A percentile compares a stretch with the other conserved stretches of the same genome.
Conservation (phyloP, 2,113 vertebrate species). For the Hemicordylus capensis region DNA sequence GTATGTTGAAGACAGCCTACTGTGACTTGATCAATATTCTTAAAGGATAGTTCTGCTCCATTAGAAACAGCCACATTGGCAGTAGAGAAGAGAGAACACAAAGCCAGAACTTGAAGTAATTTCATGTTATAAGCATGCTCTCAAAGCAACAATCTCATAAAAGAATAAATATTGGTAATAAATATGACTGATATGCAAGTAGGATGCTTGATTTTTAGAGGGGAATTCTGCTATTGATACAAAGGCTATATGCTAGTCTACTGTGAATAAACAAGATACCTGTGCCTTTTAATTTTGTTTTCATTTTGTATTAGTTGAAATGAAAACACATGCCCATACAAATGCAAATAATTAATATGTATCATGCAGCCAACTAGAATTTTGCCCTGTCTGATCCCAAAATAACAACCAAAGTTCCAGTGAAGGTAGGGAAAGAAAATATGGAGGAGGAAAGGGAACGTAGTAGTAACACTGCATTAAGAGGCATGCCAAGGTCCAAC, state of each 20-base stretch:
- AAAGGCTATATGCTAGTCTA: neutral
- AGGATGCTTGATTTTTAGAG: slow-evolving; percentile 5
- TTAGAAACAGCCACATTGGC: neutral
- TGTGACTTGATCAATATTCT: neutral
- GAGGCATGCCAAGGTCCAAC: too few species aligned
- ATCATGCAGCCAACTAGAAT: too few species aligned
- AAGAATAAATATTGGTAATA: neutral
- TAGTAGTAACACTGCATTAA: too few species aligned
- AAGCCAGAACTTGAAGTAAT: slow-evolving; percentile 8
- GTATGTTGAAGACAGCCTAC: neutral
- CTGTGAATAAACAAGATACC: too few species aligned
- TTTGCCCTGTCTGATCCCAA: too few species aligned
- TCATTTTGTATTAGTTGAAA: too few species aligned
- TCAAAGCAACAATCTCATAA: neutral
- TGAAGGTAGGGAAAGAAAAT: too few species aligned
- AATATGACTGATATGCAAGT: neutral
- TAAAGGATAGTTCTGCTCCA: neutral
- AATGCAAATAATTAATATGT: too few species aligned
- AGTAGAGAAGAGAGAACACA: slow-evolving; percentile 8
- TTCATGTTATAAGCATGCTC: neutral
- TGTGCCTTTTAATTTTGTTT: too few species aligned
- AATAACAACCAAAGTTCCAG: too few species aligned
- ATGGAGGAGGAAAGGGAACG: too few species aligned
- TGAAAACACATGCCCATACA: too few species aligned
- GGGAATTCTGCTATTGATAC: neutral